These are phyloP conservation scores for Chesias legatella DNA, from an alignment of 2,888 invertebrate genomes.

Conservation along the genomic window DNA sequence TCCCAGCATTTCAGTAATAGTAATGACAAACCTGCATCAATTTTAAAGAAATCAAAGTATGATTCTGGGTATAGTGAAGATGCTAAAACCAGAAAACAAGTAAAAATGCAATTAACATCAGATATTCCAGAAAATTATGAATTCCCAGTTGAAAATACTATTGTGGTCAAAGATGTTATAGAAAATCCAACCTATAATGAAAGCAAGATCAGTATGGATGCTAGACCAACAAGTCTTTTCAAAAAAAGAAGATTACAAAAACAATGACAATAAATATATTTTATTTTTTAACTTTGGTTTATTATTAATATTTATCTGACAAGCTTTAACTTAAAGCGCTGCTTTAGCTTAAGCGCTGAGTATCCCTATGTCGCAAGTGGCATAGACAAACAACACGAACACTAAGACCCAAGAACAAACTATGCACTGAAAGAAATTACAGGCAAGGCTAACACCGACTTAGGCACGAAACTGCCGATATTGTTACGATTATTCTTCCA, in stretches of 20 bases:
- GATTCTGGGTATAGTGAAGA: slow-evolving; percentile 16
- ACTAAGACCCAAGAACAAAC: too few relatives aligned
- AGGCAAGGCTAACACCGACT: too few relatives aligned
- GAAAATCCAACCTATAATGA: slow-evolving; percentile 43
- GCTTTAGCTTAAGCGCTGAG: too few relatives aligned
- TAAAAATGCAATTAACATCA: slow-evolving; percentile 2
- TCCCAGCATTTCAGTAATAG: slow-evolving; percentile 37
- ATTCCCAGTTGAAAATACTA: slow-evolving; percentile 33
- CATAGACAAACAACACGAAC: too few relatives aligned
- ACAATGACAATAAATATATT: slow-evolving; percentile 30
- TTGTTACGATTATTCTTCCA: too few relatives aligned
- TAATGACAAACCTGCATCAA: slow-evolving; percentile 49
- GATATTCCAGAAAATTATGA: slow-evolving; percentile 11
- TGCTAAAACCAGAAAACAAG: slow-evolving; percentile 9
- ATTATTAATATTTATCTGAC: too few relatives aligned
- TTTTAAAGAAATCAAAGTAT: slow-evolving; percentile 65
- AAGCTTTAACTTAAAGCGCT: too few relatives aligned
- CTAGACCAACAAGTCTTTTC: slow-evolving; percentile 62
- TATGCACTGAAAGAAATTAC: too few relatives aligned
- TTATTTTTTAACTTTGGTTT: too few relatives aligned
- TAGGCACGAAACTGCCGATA: too few relatives aligned
- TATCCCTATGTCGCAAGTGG: too few relatives aligned
- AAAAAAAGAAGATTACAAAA: slow-evolving; percentile 61
- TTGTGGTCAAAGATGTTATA: slow-evolving; percentile 57
- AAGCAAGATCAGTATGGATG: slow-evolving; percentile 35